These are phyloP conservation scores for Ennomos erosarius DNA, from an alignment of 2,888 invertebrate species.

Conservation along the genomic window DNA sequence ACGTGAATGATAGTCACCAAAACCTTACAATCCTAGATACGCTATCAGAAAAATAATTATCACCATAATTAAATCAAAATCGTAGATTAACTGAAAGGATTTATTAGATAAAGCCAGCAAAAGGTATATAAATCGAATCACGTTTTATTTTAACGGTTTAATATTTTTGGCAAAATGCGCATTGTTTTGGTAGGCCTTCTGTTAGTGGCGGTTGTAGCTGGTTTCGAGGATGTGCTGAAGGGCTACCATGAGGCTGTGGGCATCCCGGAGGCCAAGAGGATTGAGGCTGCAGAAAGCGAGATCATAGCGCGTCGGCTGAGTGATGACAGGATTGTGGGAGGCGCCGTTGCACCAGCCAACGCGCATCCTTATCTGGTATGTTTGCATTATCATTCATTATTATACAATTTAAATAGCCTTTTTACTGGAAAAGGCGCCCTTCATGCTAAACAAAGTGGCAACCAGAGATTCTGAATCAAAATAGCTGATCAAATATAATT, in stretches of 20 bases:
- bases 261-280: slow-evolving; percentile 59
- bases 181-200: slow-evolving; percentile 41
- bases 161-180: slow-evolving; percentile 44
- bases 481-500: too few species aligned
- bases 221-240: slow-evolving; percentile 39
- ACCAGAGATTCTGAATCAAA: too few species aligned
- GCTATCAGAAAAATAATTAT: slow-evolving; percentile 26
- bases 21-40: not conserved
- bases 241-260: slow-evolving; percentile 61
- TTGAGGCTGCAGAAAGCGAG: slow-evolving; percentile 55
- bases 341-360: slow-evolving; percentile 49
- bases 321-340: slow-evolving; percentile 58
- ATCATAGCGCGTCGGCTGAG: not conserved
- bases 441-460: too few species aligned
- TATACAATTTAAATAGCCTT: too few species aligned
- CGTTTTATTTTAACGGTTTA: not conserved
- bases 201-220: slow-evolving; percentile 43
- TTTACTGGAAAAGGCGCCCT: too few species aligned
- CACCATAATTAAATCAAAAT: slow-evolving; percentile 23
- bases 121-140: slow-evolving; percentile 23
- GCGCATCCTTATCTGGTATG: slow-evolving; percentile 60
- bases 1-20: not conserved
- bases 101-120: slow-evolving; percentile 18
- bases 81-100: not conserved
- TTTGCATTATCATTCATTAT: slow-evolving; percentile 1